Conservation (phyloP, 2,888 invertebrate genomes). For the Stenichneumon culpator region DNA sequence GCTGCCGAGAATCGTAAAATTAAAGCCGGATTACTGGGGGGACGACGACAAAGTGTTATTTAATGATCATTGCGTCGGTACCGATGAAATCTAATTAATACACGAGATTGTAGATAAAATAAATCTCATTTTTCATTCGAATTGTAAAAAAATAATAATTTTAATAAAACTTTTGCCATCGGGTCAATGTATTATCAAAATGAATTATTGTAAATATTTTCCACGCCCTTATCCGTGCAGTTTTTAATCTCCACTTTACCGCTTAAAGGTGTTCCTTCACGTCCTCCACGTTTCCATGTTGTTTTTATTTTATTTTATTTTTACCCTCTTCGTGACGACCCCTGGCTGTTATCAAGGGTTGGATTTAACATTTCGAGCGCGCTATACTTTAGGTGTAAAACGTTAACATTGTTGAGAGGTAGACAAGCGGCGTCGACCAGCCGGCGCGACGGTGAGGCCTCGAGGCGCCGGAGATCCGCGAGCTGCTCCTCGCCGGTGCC, state of each 20-base stretch:
- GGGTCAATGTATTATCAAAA: too few species aligned
- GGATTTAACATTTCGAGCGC: not conserved
- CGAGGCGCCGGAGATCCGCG: conserved; percentile 45
- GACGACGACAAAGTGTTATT: conserved; percentile 47
- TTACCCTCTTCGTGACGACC: not conserved
- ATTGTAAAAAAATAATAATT: too few species aligned
- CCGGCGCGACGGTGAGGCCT: conserved; percentile 33
- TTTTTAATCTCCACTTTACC: too few species aligned
- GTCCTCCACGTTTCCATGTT: too few species aligned
- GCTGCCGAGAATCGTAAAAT: conserved; percentile 9
- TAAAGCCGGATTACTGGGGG: conserved; percentile 34
- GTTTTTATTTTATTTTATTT: too few species aligned
- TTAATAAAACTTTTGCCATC: too few species aligned
- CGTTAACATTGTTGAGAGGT: conserved; percentile 5
- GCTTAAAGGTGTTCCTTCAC: too few species aligned
- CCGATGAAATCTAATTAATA: not conserved
- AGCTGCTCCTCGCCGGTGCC: conserved; percentile 29
- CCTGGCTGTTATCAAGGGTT: not conserved
- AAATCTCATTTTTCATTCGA: too few species aligned
- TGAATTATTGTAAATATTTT: too few species aligned
- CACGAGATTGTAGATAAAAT: not conserved
- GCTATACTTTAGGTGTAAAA: not conserved
- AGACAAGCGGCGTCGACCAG: conserved; percentile 21
- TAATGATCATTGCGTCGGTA: conserved; percentile 37
- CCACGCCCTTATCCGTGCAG: too few species aligned